phyloP scores from a whole-genome alignment of 2,797 vertebrate species.

The Helarctos malayanus region DNA sequence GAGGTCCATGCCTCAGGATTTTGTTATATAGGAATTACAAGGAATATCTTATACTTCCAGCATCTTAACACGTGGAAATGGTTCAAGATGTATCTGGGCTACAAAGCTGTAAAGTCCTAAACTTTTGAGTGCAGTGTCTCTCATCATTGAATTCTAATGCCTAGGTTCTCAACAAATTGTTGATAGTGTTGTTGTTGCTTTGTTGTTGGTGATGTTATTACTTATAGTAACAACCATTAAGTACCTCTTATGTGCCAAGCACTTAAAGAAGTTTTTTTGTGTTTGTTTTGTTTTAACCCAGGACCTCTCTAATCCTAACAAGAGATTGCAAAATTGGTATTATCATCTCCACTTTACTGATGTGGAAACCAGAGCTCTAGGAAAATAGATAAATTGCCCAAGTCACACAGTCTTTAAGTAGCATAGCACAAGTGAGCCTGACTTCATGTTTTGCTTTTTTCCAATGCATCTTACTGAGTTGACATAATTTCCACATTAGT shows the following conservation, averaged over 20 bases:
- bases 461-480: background rate
- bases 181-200: background rate
- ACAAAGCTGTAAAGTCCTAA: background rate
- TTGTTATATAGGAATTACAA: background rate
- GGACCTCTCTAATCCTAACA: background rate
- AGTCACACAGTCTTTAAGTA: background rate
- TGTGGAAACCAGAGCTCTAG: background rate
- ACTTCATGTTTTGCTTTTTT: background rate
- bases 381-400: background rate
- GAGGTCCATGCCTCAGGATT: background rate
- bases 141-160: background rate
- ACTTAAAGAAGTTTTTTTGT: background rate
- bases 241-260: background rate
- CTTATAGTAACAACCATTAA: background rate
- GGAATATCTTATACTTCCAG: background rate
- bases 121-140: background rate
- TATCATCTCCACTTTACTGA: background rate
- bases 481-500: background rate
- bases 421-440: background rate
- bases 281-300: background rate
- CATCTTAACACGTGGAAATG: background rate
- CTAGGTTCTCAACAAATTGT: background rate
- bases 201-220: background rate
- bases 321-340: background rate
- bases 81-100: background rate